These are phyloP conservation scores for Spheniscus humboldti DNA, from an alignment of 2,797 vertebrate species.

Conservation along the genomic window DNA sequence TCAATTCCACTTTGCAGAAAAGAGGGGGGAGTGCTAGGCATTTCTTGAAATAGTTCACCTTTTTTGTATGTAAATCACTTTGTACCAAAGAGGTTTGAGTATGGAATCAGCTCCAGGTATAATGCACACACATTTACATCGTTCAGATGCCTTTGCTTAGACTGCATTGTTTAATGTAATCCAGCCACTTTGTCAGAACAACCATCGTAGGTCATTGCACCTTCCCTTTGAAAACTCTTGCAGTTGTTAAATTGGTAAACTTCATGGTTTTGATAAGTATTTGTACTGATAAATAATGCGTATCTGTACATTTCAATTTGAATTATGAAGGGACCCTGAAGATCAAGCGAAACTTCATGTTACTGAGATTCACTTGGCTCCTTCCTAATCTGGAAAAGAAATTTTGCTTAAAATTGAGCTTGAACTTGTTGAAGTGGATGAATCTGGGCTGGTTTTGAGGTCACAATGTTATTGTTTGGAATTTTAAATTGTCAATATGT, in stretches of 20 bases:
- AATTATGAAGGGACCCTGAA: not conserved
- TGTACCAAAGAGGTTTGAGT: not conserved
- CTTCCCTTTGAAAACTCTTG: not conserved
- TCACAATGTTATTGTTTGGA: not conserved
- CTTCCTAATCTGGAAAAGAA: not conserved
- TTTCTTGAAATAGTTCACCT: not conserved
- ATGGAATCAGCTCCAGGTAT: not conserved
- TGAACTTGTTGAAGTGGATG: not conserved
- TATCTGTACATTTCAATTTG: not conserved
- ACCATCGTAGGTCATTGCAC: not conserved
- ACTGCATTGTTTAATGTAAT: not conserved
- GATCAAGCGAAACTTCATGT: not conserved
- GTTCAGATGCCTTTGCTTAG: not conserved
- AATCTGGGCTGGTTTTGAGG: not conserved
- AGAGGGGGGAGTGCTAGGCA: not conserved
- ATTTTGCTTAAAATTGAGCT: not conserved
- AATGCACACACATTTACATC: accelerated
- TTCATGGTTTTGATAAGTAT: not conserved
- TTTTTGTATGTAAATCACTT: not conserved
- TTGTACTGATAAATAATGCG: not conserved
- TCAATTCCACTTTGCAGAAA: not conserved
- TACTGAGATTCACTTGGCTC: not conserved
- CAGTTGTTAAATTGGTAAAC: not conserved
- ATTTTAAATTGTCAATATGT: not conserved
- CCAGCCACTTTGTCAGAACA: not conserved